A percentile compares a stretch with the other conserved stretches of the same genome.
Conservation (phyloP, 2,797 vertebrate genomes). For the Lophura swinhoii region DNA sequence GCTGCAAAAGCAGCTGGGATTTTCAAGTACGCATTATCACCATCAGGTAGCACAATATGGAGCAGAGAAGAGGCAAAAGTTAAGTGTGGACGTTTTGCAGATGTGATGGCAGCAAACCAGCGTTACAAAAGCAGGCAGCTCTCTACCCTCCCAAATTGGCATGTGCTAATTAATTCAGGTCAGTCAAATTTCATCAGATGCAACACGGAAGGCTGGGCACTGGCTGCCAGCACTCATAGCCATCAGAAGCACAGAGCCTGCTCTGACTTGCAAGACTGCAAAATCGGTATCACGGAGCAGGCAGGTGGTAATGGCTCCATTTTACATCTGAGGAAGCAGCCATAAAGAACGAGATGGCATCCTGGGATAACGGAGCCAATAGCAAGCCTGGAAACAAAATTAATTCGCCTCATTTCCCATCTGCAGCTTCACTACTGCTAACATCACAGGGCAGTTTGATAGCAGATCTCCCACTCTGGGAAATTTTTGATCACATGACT, state of each 20-base stretch:
- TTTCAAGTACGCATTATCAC: not conserved
- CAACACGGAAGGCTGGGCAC: not conserved
- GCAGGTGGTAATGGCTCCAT: conserved; percentile 27
- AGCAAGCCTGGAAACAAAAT: conserved; percentile 9
- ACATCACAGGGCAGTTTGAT: not conserved
- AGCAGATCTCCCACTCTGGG: not conserved
- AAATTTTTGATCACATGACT: not conserved
- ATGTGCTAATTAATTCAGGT: not conserved
- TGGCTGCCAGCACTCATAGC: not conserved
- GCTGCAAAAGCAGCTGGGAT: not conserved
- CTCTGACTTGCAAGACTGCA: conserved; percentile 19
- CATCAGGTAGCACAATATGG: not conserved
- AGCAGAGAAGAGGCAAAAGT: accelerated
- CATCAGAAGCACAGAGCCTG: not conserved
- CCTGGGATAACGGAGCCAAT: not conserved
- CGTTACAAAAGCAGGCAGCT: not conserved
- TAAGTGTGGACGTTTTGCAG: not conserved
- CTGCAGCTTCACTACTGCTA: not conserved
- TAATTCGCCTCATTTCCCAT: not conserved
- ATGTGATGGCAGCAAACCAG: not conserved
- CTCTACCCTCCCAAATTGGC: not conserved
- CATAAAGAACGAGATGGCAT: not conserved
- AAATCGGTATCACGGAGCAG: not conserved
- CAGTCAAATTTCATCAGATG: not conserved
- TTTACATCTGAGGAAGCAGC: conserved; percentile 50